Evolutionary conservation across 2,888 invertebrate genomes (phyloP), one percentile per base, ranked within the genome.

Genomic region (Cheilosia variabilis): DNA sequence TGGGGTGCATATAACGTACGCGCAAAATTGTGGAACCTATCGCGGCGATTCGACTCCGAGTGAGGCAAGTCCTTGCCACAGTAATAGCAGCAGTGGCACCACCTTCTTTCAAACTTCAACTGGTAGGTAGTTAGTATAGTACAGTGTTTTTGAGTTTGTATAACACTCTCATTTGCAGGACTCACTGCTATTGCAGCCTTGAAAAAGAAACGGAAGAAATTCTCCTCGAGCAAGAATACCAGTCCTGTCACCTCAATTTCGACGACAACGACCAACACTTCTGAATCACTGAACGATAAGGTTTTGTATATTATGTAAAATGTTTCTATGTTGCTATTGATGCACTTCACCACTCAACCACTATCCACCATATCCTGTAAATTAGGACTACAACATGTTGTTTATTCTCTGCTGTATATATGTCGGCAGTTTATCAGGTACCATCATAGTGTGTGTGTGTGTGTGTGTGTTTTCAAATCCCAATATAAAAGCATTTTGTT

Each of bases 201-300:
- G 73, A 95, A 95, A 90, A 95, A 95, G 90, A 97, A 96, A 92
- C 94, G 96, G 87, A 96, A 96, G 92, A 96, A 96, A 91, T 97
- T 96, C 92, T 96, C 96, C 0, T 95, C 96, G 87, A 96, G 96
- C 80, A 94, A 96, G 89, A 95, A 95, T 86, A 94, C 95, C 66
- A 95, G 93, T 88, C 94, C 94, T 6, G 93, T 94, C 43, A 93
- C 93, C 80, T 92, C 93, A 13, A 91, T 91, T 81, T 89, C 91
- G 41, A 87, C 91, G 37, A 87, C 87, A 31, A 79, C 79, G 47
- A 87, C 91, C 41, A 88, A 87, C 45, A 79, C 79, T 15, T 57
- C 83, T 60, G 89, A 88, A 6, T 88, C 90, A n/a, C 80, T 91
- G 71, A 91, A 87, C 86, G 91, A 91, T 86, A 91, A 91, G 91